Conservation (phyloP, 2,888 invertebrate species). For the Parnassius apollo region DNA sequence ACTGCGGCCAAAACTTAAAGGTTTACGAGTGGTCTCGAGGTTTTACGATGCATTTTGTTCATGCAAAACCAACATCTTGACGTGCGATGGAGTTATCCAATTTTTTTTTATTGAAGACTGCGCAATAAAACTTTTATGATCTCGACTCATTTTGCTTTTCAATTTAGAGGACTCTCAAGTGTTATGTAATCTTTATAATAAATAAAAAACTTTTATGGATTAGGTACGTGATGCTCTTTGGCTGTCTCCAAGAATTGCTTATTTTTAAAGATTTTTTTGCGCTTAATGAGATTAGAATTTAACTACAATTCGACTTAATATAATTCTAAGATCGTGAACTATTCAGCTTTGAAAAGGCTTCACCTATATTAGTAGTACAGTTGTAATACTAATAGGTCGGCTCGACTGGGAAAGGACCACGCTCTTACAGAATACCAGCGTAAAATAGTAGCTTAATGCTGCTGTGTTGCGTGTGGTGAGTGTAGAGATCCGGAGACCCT, state of each 20-base stretch:
- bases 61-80: conserved; percentile 19
- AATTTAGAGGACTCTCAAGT: conserved; percentile 1
- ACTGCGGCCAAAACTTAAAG: conserved; percentile 1
- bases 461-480: too few relatives aligned
- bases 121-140: conserved; percentile 17
- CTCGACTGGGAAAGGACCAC: too few relatives aligned
- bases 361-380: too few relatives aligned
- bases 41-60: conserved; percentile 29
- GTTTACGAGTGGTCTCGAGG: conserved; percentile 16
- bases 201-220: conserved; percentile 1
- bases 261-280: background rate
- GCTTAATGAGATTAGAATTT: too few relatives aligned
- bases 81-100: conserved; percentile 15
- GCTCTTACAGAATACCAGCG: too few relatives aligned
- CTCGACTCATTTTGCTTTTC: conserved; percentile 1
- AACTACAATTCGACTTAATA: too few relatives aligned
- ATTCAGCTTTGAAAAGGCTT: too few relatives aligned
- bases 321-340: too few relatives aligned
- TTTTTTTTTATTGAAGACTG: conserved; percentile 9
- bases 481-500: too few relatives aligned
- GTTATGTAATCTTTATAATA: conserved; percentile 3
- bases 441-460: too few relatives aligned
- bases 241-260: background rate
- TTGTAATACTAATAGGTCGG: too few relatives aligned
- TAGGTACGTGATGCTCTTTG: background rate